phyloP scores from a whole-genome alignment of 2,888 invertebrate genomes.

The Balanococcus diminutus region DNA sequence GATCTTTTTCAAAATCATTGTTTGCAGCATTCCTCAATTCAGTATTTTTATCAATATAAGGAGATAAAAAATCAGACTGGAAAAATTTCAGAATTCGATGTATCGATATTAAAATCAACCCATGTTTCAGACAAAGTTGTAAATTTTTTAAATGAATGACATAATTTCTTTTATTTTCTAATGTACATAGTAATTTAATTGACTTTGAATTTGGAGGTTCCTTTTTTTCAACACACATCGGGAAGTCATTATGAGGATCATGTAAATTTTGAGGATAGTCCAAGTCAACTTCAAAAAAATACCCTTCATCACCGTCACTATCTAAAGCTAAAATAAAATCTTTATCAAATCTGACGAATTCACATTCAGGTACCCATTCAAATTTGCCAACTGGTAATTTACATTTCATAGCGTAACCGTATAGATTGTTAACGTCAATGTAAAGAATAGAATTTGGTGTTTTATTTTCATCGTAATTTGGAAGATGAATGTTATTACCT shows the following conservation, averaged over 20 bases:
- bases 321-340: neutral
- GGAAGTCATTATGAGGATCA: neutral
- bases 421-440: neutral
- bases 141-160: neutral
- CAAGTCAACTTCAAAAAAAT: neutral
- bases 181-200: neutral
- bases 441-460: neutral
- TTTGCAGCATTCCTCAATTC: neutral
- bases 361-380: neutral
- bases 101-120: neutral
- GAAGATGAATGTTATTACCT: neutral
- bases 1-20: neutral
- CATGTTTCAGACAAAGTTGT: neutral
- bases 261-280: neutral
- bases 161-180: neutral
- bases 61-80: neutral
- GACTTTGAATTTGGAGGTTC: neutral
- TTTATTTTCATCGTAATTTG: neutral
- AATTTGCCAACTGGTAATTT: neutral
- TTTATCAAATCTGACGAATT: neutral
- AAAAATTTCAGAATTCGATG: neutral
- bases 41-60: neutral
- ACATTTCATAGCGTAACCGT: neutral
- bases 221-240: neutral
- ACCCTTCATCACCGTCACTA: neutral